A percentile compares a stretch with the other conserved stretches of the same genome.
Conservation (phyloP, 92 coral and sea anemone genomes). For the Actinostola sp. region DNA sequence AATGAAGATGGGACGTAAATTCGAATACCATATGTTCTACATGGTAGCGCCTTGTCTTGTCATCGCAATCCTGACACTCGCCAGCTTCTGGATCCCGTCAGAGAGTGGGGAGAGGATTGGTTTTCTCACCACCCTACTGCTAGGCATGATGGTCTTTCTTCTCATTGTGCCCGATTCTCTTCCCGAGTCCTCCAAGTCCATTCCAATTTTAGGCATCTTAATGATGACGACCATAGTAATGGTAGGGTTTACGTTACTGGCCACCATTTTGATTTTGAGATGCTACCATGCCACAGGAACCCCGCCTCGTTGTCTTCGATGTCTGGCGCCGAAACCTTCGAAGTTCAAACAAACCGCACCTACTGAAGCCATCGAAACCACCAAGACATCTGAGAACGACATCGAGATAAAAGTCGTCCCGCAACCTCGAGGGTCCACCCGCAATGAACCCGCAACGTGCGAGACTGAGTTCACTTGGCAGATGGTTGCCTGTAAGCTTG, state of each 20-base stretch:
- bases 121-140: conserved; percentile 75
- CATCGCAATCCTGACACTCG: conserved; percentile 56
- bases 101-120: conserved; percentile 91
- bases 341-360: background rate
- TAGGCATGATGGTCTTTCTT: conserved; percentile 81
- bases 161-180: conserved; percentile 59
- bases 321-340: background rate
- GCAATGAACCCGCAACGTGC: background rate
- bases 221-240: conserved; percentile 34
- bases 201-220: conserved; percentile 60
- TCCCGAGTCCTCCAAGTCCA: conserved; percentile 64
- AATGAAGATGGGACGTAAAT: conserved; percentile 44
- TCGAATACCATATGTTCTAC: conserved; percentile 62
- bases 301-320: conserved; percentile 14
- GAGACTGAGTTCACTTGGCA: background rate
- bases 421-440: no score
- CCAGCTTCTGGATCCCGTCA: conserved; percentile 74
- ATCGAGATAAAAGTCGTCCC: background rate
- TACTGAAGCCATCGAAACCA: background rate
- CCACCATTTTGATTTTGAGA: conserved; percentile 9
- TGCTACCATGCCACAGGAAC: conserved; percentile 10
- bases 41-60: conserved; percentile 60
- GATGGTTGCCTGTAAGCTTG: background rate
- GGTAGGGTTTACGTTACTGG: background rate
- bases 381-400: background rate